Conservation (phyloP, 2,888 invertebrate genomes). For the Cactoblastis cactorum region DNA sequence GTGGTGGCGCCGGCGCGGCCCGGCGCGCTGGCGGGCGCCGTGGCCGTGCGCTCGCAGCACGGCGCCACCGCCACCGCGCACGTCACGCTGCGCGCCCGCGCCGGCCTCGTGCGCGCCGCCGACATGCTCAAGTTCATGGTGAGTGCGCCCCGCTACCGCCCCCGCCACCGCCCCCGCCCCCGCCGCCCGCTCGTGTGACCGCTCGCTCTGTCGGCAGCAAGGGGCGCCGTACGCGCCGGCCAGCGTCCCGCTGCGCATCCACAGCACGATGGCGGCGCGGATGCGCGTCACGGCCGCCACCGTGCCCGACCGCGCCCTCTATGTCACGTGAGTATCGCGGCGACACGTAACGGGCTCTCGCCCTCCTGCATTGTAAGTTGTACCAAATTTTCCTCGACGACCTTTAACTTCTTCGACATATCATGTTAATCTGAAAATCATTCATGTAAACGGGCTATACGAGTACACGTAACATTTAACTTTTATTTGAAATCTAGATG, state of each 20-base stretch:
- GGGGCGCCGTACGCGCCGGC: constrained; percentile 44
- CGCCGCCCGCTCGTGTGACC: constrained; percentile 10
- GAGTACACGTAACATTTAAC: too few relatives aligned
- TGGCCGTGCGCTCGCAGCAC: constrained; percentile 21
- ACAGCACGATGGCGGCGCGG: constrained; percentile 88
- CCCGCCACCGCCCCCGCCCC: constrained; percentile 14
- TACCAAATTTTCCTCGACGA: neutral
- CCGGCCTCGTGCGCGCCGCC: constrained; percentile 17
- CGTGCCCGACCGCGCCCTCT: constrained; percentile 82
- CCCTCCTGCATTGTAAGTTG: neutral
- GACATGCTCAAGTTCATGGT: neutral
- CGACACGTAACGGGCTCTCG: neutral
- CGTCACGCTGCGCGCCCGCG: constrained; percentile 23
- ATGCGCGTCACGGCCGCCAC: constrained; percentile 87
- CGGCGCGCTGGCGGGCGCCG: constrained; percentile 30
- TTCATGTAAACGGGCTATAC: too few relatives aligned
- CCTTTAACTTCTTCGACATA: too few relatives aligned
- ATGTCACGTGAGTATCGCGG: constrained; percentile 52
- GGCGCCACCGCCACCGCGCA: constrained; percentile 16
- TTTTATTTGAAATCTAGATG: too few relatives aligned
- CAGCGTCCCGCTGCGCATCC: constrained; percentile 86
- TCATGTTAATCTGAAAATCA: too few relatives aligned
- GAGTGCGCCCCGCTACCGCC: constrained; percentile 10
- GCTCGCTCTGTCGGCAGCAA: neutral
- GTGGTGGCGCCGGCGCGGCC: too few relatives aligned